Evolutionary conservation across 2,797 vertebrate genomes (phyloP).

Genomic region (Pangasius larnaudii): DNA sequence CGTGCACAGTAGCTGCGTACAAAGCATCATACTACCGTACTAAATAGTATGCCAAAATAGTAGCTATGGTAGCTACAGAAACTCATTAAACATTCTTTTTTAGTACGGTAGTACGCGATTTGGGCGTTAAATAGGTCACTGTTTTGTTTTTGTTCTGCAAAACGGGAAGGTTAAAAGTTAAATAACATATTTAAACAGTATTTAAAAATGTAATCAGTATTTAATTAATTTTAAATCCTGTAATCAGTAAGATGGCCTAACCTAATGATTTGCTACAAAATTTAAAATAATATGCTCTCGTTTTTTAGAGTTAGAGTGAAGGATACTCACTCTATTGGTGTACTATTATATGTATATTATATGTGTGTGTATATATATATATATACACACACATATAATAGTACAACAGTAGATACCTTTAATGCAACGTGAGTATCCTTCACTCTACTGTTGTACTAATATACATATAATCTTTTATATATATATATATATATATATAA

Average conservation of each 20-base stretch:
- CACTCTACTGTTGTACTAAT: no score
- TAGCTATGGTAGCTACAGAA: no score
- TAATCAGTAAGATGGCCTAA: background rate
- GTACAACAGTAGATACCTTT: no score
- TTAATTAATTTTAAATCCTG: background rate
- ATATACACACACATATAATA: background rate
- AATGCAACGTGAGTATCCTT: no score
- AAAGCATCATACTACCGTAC: background rate
- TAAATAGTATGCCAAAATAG: background rate
- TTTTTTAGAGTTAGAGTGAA: background rate
- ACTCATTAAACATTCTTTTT: background rate
- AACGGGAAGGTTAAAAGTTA: background rate
- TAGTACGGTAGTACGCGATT: background rate
- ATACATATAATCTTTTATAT: no score
- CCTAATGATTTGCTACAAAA: background rate
- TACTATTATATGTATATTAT: background rate
- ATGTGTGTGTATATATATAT: background rate
- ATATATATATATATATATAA: no score
- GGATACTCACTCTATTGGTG: no score
- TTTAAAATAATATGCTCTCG: background rate
- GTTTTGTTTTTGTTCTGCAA: slow-evolving; percentile 2
- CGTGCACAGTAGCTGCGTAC: background rate
- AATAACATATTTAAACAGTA: background rate
- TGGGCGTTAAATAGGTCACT: background rate
- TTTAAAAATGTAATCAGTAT: background rate